Conservation (phyloP, 2,888 invertebrate species). For the Drosophila melanosoma region DNA sequence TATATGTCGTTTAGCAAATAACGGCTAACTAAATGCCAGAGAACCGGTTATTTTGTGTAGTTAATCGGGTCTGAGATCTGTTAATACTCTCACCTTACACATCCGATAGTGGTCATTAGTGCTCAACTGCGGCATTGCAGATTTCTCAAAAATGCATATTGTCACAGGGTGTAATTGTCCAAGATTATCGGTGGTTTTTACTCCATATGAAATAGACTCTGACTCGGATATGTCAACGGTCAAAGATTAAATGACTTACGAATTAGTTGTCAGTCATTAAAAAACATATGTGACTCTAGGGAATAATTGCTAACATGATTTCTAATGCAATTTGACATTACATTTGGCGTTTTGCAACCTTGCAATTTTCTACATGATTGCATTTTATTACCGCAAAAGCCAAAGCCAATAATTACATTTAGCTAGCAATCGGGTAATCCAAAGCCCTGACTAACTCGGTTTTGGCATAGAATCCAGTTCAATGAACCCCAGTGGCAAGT, state of each 20-base stretch:
- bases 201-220: neutral
- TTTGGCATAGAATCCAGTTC: conserved; percentile 58
- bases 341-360: conserved; percentile 57
- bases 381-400: conserved; percentile 59
- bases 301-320: conserved; percentile 18
- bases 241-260: conserved; percentile 28
- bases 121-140: conserved; percentile 38
- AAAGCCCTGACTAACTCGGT: conserved; percentile 46
- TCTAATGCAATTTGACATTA: conserved; percentile 23
- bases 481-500: conserved; percentile 53
- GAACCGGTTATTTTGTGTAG: conserved; percentile 51
- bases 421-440: conserved; percentile 47
- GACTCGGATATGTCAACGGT: conserved; percentile 2
- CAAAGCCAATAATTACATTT: conserved; percentile 50
- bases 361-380: conserved; percentile 73
- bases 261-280: conserved; percentile 4
- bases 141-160: conserved; percentile 46
- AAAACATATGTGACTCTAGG: neutral
- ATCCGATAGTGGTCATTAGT: conserved; percentile 55
- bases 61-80: conserved; percentile 12
- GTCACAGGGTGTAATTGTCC: conserved; percentile 15
- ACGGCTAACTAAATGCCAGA: conserved; percentile 22
- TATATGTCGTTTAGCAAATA: conserved; percentile 15
- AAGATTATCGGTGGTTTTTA: conserved; percentile 3
- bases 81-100: conserved; percentile 35